Base-by-base conservation (phyloP, 2,113 vertebrate species). In the Zosterops japonicus region DNA sequence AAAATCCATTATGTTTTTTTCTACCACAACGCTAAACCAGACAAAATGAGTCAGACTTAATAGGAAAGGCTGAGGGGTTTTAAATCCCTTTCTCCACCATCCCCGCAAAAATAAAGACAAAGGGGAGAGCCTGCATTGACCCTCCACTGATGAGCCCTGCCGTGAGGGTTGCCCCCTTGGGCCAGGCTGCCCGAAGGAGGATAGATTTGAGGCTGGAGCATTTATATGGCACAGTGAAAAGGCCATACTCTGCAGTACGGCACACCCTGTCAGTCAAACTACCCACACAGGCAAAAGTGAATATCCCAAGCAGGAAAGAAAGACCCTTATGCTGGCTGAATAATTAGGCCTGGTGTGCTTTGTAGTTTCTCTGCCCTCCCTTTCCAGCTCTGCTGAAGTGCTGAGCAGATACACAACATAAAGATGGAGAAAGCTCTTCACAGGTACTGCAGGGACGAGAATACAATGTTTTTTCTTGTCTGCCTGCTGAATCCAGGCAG, bases 1-100 rank as follows among this genome's bases (percentile, higher is more conserved):
- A 93, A 97, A 98, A 97, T 97, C 84, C 95, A 97, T 97, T 97
- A 94, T 96, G 90, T 93, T 97, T 94, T 96, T 97, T 96, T 94
- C 93, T 94, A 93, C 91, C 88, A 83, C 83, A 93, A 94, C 16
- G 91, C 84, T 90, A 95, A 87, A 95, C 41, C 80, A 95, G 74
- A 96, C 96, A 97, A 97, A 95, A 94, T 87, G 94, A 96, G 82
- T 72, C 90, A 92, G 93, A 93, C 80, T 95, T 84, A 87, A 93
- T 84, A 92, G 77, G 90, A 68, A 93, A 88, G 85, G 65, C 88
- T 52, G 56, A 94, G 65, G 89, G 88, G 75, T 94, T 96, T 95
- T 41, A 94, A 97, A 95, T 84, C 87, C 87, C 65, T 84, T 77
- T 72, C 35, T 28, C 39, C 65, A 21, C 22, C 46, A 24, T 27